Conservation (phyloP, 2,797 vertebrate genomes). For the Syngnathus acus region DNA sequence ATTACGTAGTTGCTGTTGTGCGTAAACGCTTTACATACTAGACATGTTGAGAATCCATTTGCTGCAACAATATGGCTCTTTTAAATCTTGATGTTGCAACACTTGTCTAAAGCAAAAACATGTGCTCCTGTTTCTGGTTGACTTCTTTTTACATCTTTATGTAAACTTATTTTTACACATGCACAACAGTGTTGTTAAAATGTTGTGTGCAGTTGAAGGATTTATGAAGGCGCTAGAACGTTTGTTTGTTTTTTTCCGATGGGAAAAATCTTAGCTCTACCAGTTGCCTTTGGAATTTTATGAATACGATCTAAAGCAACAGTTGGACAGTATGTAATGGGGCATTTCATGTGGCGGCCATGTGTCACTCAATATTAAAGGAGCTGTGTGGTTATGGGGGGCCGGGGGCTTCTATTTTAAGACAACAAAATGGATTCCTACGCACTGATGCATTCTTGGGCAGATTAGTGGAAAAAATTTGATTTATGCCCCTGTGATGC, state of each 20-base stretch:
- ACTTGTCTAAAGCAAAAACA: too few relatives aligned
- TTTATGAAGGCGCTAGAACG: not conserved
- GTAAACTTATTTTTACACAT: not conserved
- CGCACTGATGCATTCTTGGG: constrained; percentile 70
- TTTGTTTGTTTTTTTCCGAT: not conserved
- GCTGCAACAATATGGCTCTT: too few relatives aligned
- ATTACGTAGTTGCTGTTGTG: not conserved
- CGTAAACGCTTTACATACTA: not conserved
- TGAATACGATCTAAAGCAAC: constrained; percentile 41
- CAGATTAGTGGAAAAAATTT: constrained; percentile 71
- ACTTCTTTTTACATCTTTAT: too few relatives aligned
- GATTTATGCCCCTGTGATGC: constrained; percentile 65
- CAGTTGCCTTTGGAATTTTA: not conserved
- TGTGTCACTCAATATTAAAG: constrained; percentile 61
- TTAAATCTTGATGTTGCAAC: too few relatives aligned
- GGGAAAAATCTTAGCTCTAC: not conserved
- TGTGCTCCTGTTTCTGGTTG: too few relatives aligned
- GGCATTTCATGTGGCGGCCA: constrained; percentile 45
- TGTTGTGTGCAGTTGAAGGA: not conserved
- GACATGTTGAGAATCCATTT: not conserved
- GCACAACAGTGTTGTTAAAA: not conserved
- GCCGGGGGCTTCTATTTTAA: constrained; percentile 59
- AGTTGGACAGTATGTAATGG: constrained; percentile 54
- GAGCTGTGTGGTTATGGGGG: constrained; percentile 35
- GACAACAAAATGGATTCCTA: constrained; percentile 64